phyloP scores from a whole-genome alignment of 2,888 invertebrate species.

The Drosophila demipolita region DNA sequence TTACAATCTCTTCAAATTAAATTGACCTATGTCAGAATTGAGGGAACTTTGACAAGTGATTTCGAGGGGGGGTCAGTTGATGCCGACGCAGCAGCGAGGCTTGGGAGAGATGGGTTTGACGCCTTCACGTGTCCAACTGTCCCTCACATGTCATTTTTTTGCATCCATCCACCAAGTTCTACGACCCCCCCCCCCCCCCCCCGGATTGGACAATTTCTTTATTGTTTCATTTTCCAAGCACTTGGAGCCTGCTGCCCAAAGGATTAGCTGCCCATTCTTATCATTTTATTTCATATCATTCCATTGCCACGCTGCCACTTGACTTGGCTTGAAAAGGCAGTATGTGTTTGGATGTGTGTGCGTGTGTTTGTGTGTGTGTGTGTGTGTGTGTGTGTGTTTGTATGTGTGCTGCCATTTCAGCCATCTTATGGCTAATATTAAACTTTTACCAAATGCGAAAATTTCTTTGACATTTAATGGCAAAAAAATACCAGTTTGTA shows the following conservation, averaged over 20 bases:
- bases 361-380: neutral
- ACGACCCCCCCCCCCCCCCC: neutral
- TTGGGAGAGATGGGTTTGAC: constrained; percentile 1
- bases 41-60: constrained; percentile 33
- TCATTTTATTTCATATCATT: constrained; percentile 34
- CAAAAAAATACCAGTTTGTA: neutral
- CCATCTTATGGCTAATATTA: neutral
- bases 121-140: constrained; percentile 30
- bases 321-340: constrained; percentile 25
- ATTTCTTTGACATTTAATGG: neutral
- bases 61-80: neutral
- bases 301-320: constrained; percentile 41
- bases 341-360: constrained; percentile 18
- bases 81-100: neutral
- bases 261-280: constrained; percentile 43
- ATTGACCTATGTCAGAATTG: constrained; percentile 73
- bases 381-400: constrained; percentile 3
- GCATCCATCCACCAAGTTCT: neutral
- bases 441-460: neutral
- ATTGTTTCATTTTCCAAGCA: constrained; percentile 29
- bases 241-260: constrained; percentile 32
- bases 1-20: constrained; percentile 76
- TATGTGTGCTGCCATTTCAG: neutral
- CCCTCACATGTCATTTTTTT: constrained; percentile 48
- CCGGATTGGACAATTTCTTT: constrained; percentile 18